Conservation (phyloP, 2,888 invertebrate genomes). For the Drosophila longiperda region DNA sequence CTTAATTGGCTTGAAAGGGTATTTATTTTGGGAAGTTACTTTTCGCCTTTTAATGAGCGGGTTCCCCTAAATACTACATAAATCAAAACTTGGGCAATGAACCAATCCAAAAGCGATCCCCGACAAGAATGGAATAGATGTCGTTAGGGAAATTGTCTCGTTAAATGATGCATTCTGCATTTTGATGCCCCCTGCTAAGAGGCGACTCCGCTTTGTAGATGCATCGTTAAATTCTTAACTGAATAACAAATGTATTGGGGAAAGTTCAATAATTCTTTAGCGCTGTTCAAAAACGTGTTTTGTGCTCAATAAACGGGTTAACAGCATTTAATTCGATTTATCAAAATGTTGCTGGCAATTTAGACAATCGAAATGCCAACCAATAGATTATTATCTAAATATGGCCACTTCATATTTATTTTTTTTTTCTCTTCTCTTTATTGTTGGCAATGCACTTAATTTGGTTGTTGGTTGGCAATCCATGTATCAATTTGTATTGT, state of each 20-base stretch:
- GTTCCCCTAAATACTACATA: neutral
- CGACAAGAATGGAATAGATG: constrained; percentile 1
- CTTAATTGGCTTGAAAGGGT: neutral
- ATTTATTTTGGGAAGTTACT: neutral
- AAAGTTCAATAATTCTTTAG: neutral
- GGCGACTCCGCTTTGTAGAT: neutral
- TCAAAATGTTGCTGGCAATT: constrained; percentile 6
- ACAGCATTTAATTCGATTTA: constrained; percentile 14
- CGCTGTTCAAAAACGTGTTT: neutral
- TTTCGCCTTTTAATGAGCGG: constrained; percentile 15
- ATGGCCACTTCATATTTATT: neutral
- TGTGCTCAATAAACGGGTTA: neutral
- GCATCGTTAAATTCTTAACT: neutral
- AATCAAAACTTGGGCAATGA: constrained; percentile 5
- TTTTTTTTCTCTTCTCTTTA: neutral
- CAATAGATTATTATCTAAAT: constrained; percentile 15
- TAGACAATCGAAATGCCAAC: constrained; percentile 5
- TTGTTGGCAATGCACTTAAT: constrained; percentile 15
- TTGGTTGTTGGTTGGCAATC: constrained; percentile 11
- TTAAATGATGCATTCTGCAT: constrained; percentile 21
- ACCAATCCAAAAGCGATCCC: constrained; percentile 17
- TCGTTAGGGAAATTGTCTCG: constrained; percentile 6
- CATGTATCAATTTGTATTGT: neutral
- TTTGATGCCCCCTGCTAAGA: neutral
- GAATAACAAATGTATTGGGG: neutral